Evolutionary conservation across 2,113 vertebrate genomes (phyloP), one percentile per base, ranked within the genome.

Genomic region (Bombycilla garrulus): DNA sequence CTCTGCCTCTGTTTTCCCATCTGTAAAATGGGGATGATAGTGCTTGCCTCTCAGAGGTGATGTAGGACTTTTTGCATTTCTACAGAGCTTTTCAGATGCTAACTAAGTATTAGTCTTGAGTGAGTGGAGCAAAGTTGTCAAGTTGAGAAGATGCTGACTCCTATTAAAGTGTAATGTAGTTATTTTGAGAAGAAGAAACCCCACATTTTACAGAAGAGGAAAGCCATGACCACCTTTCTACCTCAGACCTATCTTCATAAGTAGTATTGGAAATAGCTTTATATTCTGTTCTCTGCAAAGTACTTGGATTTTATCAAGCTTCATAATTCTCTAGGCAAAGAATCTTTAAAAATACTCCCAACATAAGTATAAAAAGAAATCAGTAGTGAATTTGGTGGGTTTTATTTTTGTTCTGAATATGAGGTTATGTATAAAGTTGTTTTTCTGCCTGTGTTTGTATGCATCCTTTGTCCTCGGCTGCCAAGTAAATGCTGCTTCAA

Each of bases 141-240:
- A 96, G 92, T 40, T 77, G 71, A 94, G 92, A 85, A 91, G 47
- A 94, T 48, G 53, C 53, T 70, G 67, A 31, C 70, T 93, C 67
- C 62, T 94, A 38, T 83, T 88, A 77, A 89, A 90, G 95, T 31
- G 94, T 98, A 98, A 97, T 83, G 88, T 98, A 98, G 95, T 95
- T 98, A 98, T 97, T 97, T 97, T 96, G 94, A 97, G 91, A 97
- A 97, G 80, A 91, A 96, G 90, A 98, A 97, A 66, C 0, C 24
- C 84, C 73, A 84, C 67, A 97, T 99, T 99, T 99, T 98, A 96
- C 98, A 99, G 98, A 98, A 98, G 98, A 98, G 98, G 98, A 99
- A 99, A 99, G 98, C 99, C 99, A 99, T 98, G 98, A 99, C 98
- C 99, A 98, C 98, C 98, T 99, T 99, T 99, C 99, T 99, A 99